These are phyloP conservation scores for Rachycentron canadum DNA, from an alignment of 2,797 vertebrate genomes.

Conservation along the genomic window DNA sequence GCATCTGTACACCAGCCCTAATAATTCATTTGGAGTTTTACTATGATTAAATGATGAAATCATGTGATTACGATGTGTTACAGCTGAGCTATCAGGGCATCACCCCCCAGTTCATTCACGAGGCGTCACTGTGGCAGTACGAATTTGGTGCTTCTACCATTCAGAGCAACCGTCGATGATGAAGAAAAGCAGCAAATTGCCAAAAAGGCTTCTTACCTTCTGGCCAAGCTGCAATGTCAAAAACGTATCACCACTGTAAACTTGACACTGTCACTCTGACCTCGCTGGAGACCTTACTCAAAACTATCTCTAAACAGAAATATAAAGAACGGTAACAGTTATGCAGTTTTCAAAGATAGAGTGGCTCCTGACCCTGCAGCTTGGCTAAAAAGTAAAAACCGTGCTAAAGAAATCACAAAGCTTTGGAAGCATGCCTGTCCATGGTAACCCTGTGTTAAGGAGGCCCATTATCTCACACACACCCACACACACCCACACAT, in stretches of 20 bases:
- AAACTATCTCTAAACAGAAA: conserved; percentile 37
- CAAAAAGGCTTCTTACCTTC: conserved; percentile 54
- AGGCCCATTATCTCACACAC: conserved; percentile 76
- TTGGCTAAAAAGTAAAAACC: conserved; percentile 76
- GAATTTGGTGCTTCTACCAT: conserved; percentile 66
- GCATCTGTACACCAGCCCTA: conserved; percentile 80
- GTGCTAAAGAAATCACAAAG: conserved; percentile 78
- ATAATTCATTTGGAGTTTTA: conserved; percentile 61
- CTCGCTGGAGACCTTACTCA: conserved; percentile 47
- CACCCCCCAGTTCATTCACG: conserved; percentile 22
- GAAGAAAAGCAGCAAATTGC: conserved; percentile 68
- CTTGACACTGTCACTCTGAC: conserved; percentile 33
- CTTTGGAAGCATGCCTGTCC: conserved; percentile 86
- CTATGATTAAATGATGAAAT: conserved; percentile 37
- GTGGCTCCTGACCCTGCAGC: conserved; percentile 71
- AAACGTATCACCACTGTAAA: conserved; percentile 47
- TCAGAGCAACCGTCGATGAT: conserved; percentile 57
- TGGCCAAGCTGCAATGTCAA: conserved; percentile 55
- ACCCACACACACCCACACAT: conserved; percentile 1
- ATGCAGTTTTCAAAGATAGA: conserved; percentile 48
- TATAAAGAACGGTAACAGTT: conserved; percentile 35
- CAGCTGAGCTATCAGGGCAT: conserved; percentile 34
- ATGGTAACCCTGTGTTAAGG: conserved; percentile 81
- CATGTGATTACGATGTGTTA: conserved; percentile 27
- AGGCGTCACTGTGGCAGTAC: conserved; percentile 57